Conservation (phyloP, 2,888 invertebrate genomes). For the Apoda limacodes region DNA sequence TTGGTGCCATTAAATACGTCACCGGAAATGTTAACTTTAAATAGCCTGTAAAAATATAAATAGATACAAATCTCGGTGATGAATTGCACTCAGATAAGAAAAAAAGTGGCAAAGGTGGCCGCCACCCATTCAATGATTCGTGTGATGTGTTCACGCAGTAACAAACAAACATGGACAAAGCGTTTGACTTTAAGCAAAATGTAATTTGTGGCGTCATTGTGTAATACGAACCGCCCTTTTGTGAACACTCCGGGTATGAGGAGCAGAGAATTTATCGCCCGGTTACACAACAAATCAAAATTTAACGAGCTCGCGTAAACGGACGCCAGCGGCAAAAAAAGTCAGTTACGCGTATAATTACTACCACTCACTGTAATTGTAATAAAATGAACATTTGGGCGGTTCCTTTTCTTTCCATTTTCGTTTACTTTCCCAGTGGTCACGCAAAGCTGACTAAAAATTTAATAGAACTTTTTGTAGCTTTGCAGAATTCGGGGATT, state of each 20-base stretch:
- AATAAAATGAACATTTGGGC: conserved; percentile 26
- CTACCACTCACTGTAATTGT: conserved; percentile 33
- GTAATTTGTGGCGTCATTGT: conserved; percentile 68
- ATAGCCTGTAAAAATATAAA: no score
- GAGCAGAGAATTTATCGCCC: conserved; percentile 57
- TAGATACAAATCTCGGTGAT: no score
- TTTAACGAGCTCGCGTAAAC: conserved; percentile 62
- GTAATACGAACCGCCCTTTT: conserved; percentile 55
- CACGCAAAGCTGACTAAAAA: no score
- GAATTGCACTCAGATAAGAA: conserved; percentile 20
- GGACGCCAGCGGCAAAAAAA: conserved; percentile 30
- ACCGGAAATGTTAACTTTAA: no score
- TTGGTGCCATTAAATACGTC: background rate
- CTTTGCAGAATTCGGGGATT: no score
- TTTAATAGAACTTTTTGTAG: conserved; percentile 49
- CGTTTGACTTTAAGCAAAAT: conserved; percentile 67
- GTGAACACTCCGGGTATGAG: conserved; percentile 36
- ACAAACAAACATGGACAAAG: conserved; percentile 59
- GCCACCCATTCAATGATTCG: conserved; percentile 54
- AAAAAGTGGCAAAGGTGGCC: conserved; percentile 52
- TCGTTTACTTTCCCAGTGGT: no score
- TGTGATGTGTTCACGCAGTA: conserved; percentile 53
- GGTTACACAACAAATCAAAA: conserved; percentile 67
- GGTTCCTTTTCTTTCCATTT: no score
- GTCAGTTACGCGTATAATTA: conserved; percentile 47